Conservation (phyloP, 2,888 invertebrate species). For the Hirudinaria manillensis region DNA sequence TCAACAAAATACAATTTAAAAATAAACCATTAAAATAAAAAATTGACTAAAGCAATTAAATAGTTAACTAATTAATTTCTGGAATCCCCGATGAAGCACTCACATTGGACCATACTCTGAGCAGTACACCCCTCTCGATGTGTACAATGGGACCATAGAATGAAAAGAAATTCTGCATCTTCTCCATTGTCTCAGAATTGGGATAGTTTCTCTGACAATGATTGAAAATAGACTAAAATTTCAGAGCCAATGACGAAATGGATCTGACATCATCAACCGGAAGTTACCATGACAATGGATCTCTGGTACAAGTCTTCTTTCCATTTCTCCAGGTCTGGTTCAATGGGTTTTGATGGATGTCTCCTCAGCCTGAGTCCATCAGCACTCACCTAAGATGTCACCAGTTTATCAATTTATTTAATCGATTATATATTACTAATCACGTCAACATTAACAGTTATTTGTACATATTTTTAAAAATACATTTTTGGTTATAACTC, state of each 20-base stretch:
- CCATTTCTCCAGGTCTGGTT: constrained; percentile 26
- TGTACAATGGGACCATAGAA: constrained; percentile 34
- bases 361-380: constrained; percentile 29
- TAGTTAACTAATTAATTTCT: neutral
- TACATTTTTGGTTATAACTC: too few relatives aligned
- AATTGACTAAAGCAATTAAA: neutral
- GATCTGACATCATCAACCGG: neutral
- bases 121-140: constrained; percentile 31
- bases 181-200: constrained; percentile 25
- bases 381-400: constrained; percentile 26
- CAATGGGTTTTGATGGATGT: constrained; percentile 15
- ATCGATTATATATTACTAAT: neutral
- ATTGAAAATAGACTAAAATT: neutral
- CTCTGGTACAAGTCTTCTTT: constrained; percentile 23
- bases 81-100: neutral
- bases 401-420: constrained; percentile 3
- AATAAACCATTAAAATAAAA: constrained; percentile 1
- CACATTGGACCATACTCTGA: constrained; percentile 14
- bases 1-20: neutral
- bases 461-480: too few relatives aligned
- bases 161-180: constrained; percentile 30
- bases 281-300: constrained; percentile 31
- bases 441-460: too few relatives aligned
- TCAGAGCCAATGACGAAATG: neutral
- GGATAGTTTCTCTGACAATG: constrained; percentile 23